Conservation (phyloP, 2,797 vertebrate species). For the Antrozous pallidus region DNA sequence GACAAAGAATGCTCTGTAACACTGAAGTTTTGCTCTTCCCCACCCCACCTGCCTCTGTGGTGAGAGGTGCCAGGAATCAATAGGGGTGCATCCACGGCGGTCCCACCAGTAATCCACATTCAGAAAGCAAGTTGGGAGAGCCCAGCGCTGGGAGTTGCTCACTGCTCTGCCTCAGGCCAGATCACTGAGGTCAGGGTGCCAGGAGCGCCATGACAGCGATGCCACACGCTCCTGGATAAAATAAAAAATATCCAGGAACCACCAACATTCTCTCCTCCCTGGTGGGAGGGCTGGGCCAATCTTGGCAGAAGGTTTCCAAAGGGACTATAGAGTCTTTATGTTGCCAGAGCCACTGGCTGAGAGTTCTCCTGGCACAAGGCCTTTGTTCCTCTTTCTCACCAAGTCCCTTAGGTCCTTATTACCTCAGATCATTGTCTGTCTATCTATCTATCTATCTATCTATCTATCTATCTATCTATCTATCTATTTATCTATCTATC, state of each 20-base stretch:
- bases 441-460: too few relatives aligned
- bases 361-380: background rate
- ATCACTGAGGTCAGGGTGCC: background rate
- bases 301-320: background rate
- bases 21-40: background rate
- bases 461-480: background rate
- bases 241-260: background rate
- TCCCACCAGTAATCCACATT: background rate
- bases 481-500: too few relatives aligned
- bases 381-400: background rate
- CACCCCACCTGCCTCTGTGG: background rate
- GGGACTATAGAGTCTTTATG: background rate
- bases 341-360: background rate
- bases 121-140: background rate
- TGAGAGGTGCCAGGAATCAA: background rate
- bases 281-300: background rate
- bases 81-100: accelerated
- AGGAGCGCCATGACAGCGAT: background rate
- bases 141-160: background rate
- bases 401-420: background rate
- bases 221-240: background rate
- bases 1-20: background rate
- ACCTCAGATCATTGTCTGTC: background rate
- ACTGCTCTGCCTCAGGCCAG: background rate
- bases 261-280: background rate